phyloP scores from a whole-genome alignment of 2,797 vertebrate species.

The Anguilla marmorata region DNA sequence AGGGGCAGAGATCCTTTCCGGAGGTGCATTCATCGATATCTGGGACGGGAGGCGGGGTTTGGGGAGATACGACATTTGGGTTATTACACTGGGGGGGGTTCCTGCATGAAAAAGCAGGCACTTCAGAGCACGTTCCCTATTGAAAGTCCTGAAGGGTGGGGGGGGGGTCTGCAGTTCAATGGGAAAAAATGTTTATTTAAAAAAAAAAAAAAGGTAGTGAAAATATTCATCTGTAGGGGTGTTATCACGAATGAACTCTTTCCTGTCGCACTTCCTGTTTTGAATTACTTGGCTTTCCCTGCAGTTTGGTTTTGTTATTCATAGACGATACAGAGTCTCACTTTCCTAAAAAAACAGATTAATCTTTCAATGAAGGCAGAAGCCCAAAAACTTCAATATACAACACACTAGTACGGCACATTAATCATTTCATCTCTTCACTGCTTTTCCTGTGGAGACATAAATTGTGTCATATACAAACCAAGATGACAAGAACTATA shows the following conservation, averaged over 20 bases:
- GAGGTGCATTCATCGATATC: constrained; percentile 89
- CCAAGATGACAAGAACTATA: neutral
- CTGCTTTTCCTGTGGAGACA: neutral
- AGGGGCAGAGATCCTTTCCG: constrained; percentile 80
- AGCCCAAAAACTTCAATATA: neutral
- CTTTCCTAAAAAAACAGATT: neutral
- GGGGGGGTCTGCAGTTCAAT: neutral
- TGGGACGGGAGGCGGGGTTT: constrained; percentile 47
- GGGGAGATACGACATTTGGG: neutral
- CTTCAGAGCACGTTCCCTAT: neutral
- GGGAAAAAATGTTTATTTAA: neutral
- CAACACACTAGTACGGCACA: neutral
- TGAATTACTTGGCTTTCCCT: neutral
- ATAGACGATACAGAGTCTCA: neutral
- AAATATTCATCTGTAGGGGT: neutral
- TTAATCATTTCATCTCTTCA: neutral
- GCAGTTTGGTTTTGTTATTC: neutral
- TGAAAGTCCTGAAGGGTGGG: too few relatives aligned
- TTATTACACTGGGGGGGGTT: neutral
- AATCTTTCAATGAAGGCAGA: neutral
- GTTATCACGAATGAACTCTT: neutral
- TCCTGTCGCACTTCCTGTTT: neutral
- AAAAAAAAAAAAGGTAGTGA: neutral
- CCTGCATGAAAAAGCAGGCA: neutral
- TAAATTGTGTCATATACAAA: neutral